These are phyloP conservation scores for Nannoperca obscura DNA, from an alignment of 2,797 vertebrate genomes.

Conservation along the genomic window DNA sequence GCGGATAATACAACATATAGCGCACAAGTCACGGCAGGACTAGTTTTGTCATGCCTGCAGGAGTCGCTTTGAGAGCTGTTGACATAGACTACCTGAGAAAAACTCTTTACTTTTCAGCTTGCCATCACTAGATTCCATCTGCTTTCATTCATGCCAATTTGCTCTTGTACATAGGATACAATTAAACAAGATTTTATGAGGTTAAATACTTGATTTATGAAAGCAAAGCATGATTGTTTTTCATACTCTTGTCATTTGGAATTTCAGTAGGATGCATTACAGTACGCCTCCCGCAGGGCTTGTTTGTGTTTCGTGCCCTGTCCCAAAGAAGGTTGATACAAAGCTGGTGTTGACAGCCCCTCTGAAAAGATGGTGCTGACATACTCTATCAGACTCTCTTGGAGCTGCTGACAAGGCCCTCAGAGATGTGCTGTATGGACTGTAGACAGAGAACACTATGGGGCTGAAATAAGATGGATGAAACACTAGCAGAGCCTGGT, in stretches of 20 bases:
- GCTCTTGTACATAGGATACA: constrained; percentile 36
- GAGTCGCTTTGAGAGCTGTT: constrained; percentile 50
- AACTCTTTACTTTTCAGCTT: constrained; percentile 25
- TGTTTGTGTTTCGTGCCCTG: constrained; percentile 76
- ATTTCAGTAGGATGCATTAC: constrained; percentile 42
- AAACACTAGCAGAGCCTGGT: constrained; percentile 40
- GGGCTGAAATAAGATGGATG: constrained; percentile 58
- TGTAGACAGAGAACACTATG: constrained; percentile 40
- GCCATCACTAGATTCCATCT: constrained; percentile 15
- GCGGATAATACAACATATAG: constrained; percentile 68
- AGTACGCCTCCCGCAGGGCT: constrained; percentile 61
- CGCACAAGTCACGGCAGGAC: constrained; percentile 70
- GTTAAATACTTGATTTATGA: constrained; percentile 29
- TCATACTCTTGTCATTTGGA: constrained; percentile 44
- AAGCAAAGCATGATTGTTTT: constrained; percentile 45
- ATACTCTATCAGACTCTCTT: constrained; percentile 75
- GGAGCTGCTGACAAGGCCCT: constrained; percentile 80
- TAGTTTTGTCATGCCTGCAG: constrained; percentile 63
- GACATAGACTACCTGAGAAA: constrained; percentile 37
- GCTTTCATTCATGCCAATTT: constrained; percentile 44
- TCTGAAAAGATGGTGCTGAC: constrained; percentile 81
- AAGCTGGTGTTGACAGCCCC: constrained; percentile 79
- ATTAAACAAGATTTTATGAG: constrained; percentile 36
- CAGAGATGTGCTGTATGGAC: constrained; percentile 62
- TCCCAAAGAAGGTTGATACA: constrained; percentile 73